These are phyloP conservation scores for Lobophora halterata DNA, from an alignment of 2,888 invertebrate genomes.

Conservation along the genomic window DNA sequence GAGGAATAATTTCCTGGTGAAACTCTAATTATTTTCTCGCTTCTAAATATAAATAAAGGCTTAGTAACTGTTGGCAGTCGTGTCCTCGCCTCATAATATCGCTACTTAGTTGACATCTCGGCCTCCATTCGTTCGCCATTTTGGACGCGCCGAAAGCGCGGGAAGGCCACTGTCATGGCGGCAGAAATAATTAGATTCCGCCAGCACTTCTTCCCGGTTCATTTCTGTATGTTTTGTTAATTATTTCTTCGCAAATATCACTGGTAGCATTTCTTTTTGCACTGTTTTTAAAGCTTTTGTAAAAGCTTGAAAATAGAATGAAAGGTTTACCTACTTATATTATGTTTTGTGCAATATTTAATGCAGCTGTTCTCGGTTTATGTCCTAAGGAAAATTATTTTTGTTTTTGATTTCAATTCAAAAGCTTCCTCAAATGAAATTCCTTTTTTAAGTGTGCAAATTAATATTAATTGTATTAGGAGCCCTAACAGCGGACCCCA, in stretches of 20 bases:
- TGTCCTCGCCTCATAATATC: conserved; percentile 69
- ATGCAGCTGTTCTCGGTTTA: conserved; percentile 33
- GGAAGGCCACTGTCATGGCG: conserved; percentile 70
- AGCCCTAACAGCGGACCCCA: conserved; percentile 63
- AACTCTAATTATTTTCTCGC: conserved; percentile 59
- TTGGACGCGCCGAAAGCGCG: conserved; percentile 63
- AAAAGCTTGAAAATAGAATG: conserved; percentile 44
- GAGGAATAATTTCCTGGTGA: conserved; percentile 50
- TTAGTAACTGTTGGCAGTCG: conserved; percentile 65
- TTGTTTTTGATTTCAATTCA: conserved; percentile 26
- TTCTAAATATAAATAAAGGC: conserved; percentile 61
- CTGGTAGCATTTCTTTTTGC: conserved; percentile 30
- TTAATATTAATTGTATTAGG: conserved; percentile 78
- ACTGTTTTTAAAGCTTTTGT: conserved; percentile 45
- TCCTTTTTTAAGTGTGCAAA: conserved; percentile 49
- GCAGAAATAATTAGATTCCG: conserved; percentile 76
- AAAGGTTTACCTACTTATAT: conserved; percentile 43
- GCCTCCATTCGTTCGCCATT: conserved; percentile 62
- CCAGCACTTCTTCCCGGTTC: conserved; percentile 63
- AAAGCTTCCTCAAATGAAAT: conserved; percentile 28
- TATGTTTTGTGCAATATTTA: conserved; percentile 51
- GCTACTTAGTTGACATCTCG: conserved; percentile 60
- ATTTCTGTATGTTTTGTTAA: conserved; percentile 76
- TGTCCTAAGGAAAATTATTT: conserved; percentile 26
- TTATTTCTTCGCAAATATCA: conserved; percentile 66